Conservation (phyloP, 2,113 vertebrate species). For the Tinamus guttatus region DNA sequence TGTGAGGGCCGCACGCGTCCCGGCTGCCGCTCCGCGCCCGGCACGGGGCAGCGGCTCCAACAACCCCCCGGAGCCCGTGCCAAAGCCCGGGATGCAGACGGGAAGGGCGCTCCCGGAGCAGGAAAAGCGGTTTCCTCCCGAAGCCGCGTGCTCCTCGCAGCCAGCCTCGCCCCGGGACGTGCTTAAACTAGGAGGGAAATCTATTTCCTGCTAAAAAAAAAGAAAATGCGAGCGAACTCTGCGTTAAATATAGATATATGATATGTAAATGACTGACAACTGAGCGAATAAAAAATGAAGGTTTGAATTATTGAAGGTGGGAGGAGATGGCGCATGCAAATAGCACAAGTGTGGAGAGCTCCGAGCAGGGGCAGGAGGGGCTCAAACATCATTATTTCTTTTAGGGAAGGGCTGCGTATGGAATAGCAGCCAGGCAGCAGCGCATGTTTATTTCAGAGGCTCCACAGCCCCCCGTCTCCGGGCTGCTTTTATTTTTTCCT, state of each 20-base stretch:
- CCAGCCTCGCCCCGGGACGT: background rate
- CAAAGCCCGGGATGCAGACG: too few species aligned
- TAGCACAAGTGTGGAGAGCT: slow-evolving; percentile 33
- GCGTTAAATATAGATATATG: slow-evolving; percentile 63
- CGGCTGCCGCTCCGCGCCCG: too few species aligned
- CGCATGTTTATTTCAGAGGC: background rate
- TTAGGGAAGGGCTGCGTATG: slow-evolving; percentile 34
- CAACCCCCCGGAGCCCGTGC: too few species aligned
- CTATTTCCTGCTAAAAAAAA: slow-evolving; percentile 7
- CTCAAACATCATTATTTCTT: slow-evolving; percentile 49
- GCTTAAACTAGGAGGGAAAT: slow-evolving; percentile 16
- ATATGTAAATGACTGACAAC: slow-evolving; percentile 66
- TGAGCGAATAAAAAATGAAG: slow-evolving; percentile 65
- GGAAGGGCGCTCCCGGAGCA: too few species aligned
- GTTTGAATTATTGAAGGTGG: slow-evolving; percentile 73
- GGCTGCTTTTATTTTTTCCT: background rate
- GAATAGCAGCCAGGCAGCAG: slow-evolving; percentile 20
- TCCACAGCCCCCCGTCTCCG: background rate
- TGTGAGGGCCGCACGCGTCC: too few species aligned
- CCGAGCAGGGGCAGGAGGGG: slow-evolving; percentile 3
- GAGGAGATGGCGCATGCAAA: slow-evolving; percentile 69
- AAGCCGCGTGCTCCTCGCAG: background rate
- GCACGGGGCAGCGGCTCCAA: too few species aligned
- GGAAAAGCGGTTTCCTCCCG: too few species aligned
- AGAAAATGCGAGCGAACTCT: background rate